A percentile compares a stretch with the other conserved stretches of the same genome.
Conservation (phyloP, 2,113 vertebrate species). For the Centropus bengalensis region DNA sequence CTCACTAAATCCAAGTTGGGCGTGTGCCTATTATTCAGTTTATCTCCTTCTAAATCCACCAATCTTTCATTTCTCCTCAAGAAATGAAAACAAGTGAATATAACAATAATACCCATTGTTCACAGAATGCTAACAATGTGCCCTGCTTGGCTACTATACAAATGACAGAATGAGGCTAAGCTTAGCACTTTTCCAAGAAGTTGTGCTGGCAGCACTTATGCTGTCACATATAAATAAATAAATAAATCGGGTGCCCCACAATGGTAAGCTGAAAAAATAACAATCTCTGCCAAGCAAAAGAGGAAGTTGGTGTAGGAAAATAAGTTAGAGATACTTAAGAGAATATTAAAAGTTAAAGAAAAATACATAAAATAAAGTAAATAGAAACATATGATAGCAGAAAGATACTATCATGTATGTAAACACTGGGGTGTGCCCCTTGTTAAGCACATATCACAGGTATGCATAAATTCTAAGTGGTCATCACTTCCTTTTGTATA, state of each 20-base stretch:
- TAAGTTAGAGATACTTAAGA: neutral
- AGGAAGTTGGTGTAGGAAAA: neutral
- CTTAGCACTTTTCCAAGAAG: constrained; percentile 36
- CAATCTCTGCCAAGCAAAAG: neutral
- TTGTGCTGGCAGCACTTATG: neutral
- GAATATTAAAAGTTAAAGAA: neutral
- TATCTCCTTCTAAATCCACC: constrained; percentile 24
- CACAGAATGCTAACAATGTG: neutral
- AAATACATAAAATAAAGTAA: neutral
- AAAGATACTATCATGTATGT: neutral
- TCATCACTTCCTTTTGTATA: neutral
- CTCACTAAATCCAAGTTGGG: neutral
- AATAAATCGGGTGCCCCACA: neutral
- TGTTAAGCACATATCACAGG: neutral
- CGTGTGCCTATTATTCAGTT: neutral
- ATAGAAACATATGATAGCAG: neutral
- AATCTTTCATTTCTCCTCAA: constrained; percentile 5
- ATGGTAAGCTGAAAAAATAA: constrained; percentile 1
- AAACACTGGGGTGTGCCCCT: neutral
- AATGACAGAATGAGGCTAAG: constrained; percentile 33
- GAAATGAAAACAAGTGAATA: constrained; percentile 29
- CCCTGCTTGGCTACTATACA: constrained; percentile 7
- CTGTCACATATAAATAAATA: constrained; percentile 24
- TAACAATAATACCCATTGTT: constrained; percentile 35
- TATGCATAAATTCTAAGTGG: neutral